Evolutionary conservation across 2,888 invertebrate genomes (phyloP).

Genomic region (Cheilosia pagana): DNA sequence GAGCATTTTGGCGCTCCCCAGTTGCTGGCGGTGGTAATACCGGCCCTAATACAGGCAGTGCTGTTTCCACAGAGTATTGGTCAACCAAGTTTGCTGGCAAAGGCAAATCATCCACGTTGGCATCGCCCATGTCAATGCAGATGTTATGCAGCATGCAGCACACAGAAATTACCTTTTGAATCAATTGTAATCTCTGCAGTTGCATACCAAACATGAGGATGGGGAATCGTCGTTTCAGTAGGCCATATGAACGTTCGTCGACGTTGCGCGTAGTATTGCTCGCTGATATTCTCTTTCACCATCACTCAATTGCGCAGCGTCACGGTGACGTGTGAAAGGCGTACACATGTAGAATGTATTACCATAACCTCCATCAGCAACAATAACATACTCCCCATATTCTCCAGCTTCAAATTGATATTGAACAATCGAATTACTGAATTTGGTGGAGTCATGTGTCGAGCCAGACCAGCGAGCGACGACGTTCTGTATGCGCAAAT

Average conservation of each 20-base stretch:
- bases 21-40: too few relatives aligned
- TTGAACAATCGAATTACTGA: too few relatives aligned
- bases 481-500: too few relatives aligned
- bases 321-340: too few relatives aligned
- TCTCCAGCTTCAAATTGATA: too few relatives aligned
- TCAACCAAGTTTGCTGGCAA: slow-evolving; percentile 12
- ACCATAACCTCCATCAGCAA: too few relatives aligned
- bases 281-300: slow-evolving; percentile 11
- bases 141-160: slow-evolving; percentile 13
- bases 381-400: too few relatives aligned
- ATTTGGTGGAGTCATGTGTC: not conserved
- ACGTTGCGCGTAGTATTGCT: slow-evolving; percentile 3
- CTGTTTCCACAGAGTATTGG: not conserved
- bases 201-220: not conserved
- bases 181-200: too few relatives aligned
- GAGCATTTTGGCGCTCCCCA: too few relatives aligned
- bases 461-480: too few relatives aligned
- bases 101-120: not conserved
- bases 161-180: not conserved
- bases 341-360: too few relatives aligned
- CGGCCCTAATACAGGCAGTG: too few relatives aligned
- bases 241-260: slow-evolving; percentile 14
- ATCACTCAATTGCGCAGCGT: not conserved
- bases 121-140: slow-evolving; percentile 4
- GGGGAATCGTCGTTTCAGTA: slow-evolving; percentile 11